These are phyloP conservation scores for Portevinia maculata DNA, from an alignment of 2,888 invertebrate species.

Conservation along the genomic window DNA sequence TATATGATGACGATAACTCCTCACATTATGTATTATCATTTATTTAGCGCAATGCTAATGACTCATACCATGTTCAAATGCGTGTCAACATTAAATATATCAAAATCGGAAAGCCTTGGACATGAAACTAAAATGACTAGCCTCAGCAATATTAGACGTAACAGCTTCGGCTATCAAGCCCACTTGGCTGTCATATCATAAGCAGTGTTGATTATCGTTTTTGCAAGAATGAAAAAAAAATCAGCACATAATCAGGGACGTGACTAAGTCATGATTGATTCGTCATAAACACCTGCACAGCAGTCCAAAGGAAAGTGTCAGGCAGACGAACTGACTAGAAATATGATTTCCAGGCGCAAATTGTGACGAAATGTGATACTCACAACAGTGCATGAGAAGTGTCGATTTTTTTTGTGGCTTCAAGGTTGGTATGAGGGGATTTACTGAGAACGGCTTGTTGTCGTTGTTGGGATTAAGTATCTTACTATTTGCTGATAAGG, in stretches of 20 bases:
- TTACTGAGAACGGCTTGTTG: slow-evolving; percentile 2
- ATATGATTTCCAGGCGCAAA: slow-evolving; percentile 24
- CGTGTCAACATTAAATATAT: slow-evolving; percentile 12
- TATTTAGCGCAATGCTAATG: not conserved
- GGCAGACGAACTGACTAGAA: slow-evolving; percentile 33
- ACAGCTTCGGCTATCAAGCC: not conserved
- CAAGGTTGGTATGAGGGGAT: slow-evolving; percentile 41
- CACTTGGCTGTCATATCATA: slow-evolving; percentile 23
- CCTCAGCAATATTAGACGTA: slow-evolving; percentile 1
- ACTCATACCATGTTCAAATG: slow-evolving; percentile 7
- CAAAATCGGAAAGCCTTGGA: slow-evolving; percentile 43
- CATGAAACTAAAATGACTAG: slow-evolving; percentile 27
- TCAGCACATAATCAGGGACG: slow-evolving; percentile 36
- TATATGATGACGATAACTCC: slow-evolving; percentile 3
- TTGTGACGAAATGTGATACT: slow-evolving; percentile 32
- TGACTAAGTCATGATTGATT: slow-evolving; percentile 66
- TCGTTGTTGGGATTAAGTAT: not conserved
- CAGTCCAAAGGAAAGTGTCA: slow-evolving; percentile 19
- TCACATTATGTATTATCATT: not conserved
- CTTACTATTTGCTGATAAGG: slow-evolving; percentile 12
- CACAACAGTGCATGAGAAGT: too few species aligned
- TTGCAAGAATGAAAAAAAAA: slow-evolving; percentile 11
- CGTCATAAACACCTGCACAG: slow-evolving; percentile 65
- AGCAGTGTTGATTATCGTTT: not conserved
- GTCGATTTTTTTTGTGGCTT: slow-evolving; percentile 3